phyloP scores from a whole-genome alignment of 1,140 invertebrate genomes.

The Bombus picipes region DNA sequence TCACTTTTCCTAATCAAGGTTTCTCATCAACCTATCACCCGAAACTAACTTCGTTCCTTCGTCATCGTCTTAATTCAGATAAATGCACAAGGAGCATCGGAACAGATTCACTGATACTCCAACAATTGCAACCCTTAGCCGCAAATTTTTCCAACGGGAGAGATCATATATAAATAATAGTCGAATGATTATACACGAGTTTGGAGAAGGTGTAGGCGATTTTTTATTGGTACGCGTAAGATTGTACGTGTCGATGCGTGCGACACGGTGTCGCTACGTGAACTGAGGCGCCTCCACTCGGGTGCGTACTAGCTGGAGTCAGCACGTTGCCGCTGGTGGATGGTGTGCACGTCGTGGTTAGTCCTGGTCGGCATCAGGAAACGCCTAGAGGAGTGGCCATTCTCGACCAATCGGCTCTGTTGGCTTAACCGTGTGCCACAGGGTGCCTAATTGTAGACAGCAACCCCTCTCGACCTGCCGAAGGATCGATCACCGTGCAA shows the following conservation, averaged over 20 bases:
- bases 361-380: constrained; percentile 52
- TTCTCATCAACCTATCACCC: background rate
- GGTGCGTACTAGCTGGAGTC: constrained; percentile 52
- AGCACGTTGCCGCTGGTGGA: constrained; percentile 64
- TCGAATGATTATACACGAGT: background rate
- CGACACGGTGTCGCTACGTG: constrained; percentile 73
- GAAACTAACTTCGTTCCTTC: constrained; percentile 14
- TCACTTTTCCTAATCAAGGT: constrained; percentile 28
- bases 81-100: background rate
- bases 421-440: constrained; percentile 34
- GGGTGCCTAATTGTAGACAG: constrained; percentile 67
- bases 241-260: constrained; percentile 67
- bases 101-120: background rate
- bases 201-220: background rate
- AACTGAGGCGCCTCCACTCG: constrained; percentile 70
- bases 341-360: constrained; percentile 60
- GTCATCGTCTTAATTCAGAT: background rate
- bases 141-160: background rate
- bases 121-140: background rate
- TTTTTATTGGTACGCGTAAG: background rate
- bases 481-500: constrained; percentile 59
- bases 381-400: constrained; percentile 79
- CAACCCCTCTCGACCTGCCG: constrained; percentile 62
- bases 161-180: background rate
- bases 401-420: constrained; percentile 71